phyloP scores from a whole-genome alignment of 2,113 vertebrate genomes.

The Hypomesus transpacificus region DNA sequence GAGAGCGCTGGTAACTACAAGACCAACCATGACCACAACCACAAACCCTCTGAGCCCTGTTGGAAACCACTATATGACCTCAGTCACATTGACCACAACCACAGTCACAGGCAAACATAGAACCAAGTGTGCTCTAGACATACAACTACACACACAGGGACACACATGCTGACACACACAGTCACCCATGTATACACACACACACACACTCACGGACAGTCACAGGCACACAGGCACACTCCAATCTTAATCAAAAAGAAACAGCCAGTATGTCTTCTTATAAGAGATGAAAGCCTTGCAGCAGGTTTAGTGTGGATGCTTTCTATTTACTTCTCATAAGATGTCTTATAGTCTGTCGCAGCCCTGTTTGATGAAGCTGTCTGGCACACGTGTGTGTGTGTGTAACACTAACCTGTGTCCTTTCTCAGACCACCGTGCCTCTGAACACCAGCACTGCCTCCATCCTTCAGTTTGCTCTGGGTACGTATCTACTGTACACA shows the following conservation, averaged over 20 bases:
- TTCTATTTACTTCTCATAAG: too few relatives aligned
- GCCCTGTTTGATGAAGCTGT: too few relatives aligned
- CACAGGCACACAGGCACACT: neutral
- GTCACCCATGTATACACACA: neutral
- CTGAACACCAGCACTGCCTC: slow-evolving; percentile 96
- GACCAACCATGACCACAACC: slow-evolving; percentile 11
- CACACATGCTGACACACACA: slow-evolving; percentile 11
- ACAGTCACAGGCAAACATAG: slow-evolving; percentile 6
- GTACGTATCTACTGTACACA: slow-evolving; percentile 72
- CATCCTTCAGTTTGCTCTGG: slow-evolving; percentile 93
- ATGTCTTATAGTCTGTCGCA: too few relatives aligned
- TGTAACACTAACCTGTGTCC: slow-evolving; percentile 17
- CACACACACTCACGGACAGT: neutral
- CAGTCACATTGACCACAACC: slow-evolving; percentile 5
- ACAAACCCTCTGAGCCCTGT: neutral
- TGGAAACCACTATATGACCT: neutral
- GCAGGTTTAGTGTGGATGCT: too few relatives aligned
- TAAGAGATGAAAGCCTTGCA: too few relatives aligned
- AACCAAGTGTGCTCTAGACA: neutral
- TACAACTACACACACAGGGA: neutral
- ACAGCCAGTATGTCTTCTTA: neutral
- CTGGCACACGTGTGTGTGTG: too few relatives aligned
- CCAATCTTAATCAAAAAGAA: neutral
- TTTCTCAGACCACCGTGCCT: slow-evolving; percentile 78
- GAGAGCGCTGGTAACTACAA: slow-evolving; percentile 84